Base-by-base conservation (phyloP, 2,797 vertebrate genomes). In the Molossus molossus region DNA sequence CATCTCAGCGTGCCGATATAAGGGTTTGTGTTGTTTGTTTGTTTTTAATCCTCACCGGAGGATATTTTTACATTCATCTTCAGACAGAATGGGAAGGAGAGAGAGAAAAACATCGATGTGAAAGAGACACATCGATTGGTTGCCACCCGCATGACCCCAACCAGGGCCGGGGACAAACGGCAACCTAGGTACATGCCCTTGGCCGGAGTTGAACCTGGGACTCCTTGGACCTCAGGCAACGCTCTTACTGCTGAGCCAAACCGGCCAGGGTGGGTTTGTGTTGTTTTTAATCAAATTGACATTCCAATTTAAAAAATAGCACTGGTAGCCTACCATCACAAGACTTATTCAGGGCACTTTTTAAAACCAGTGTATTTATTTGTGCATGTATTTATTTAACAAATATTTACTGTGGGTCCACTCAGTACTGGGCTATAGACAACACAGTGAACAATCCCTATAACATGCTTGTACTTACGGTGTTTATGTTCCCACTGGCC, bases 231-330 rank as follows among this genome's bases (percentile, higher is more conserved):
- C 40, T 5, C 40, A 45, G 40, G 40, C 40, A 45, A 45, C 40
- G 40, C 40, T 45, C 40, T 6, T 45, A 45, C 40, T 6, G 40
- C 40, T 45, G 40, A 45, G 6, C 40, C 40, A 45, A 45, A 45
- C 40, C 40, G 6, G 40, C 40, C 40, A 45, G 40, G 40, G 40
- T 45, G 7, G 1, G 2, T 81, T 48, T 72, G 3, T n/a, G 29
- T 90, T 76, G 0, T 84, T 94, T 55, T 87, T 75, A 23, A 69
- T 70, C 27, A 87, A 82, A 67, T 92, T 65, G 57, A 40, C 77
- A 87, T 50, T 93, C 13, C 21, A 79, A 29, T 55, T 75, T 84
- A 17, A 75, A 75, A 87, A 90, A n/a, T 53, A 60, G 23, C 4
- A 67, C 33, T 84, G 3, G 48, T 48, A 82, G 6, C 5, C 7